Conservation (phyloP, 2,113 vertebrate species). For the Sclerurus mexicanus region DNA sequence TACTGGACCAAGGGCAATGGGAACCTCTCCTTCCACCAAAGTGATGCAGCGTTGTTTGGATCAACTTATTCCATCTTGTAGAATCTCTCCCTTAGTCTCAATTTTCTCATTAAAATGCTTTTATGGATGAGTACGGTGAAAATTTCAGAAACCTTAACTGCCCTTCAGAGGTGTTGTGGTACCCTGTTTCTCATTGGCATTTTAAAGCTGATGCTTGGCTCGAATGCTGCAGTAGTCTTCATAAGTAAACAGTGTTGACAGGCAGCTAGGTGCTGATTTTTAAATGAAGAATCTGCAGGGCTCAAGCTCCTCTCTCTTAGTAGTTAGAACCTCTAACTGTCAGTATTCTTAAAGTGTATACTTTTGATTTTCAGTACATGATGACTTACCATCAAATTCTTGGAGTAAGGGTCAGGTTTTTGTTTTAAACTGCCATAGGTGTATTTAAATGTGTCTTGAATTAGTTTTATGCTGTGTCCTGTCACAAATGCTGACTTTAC, state of each 20-base stretch:
- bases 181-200: neutral
- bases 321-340: neutral
- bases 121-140: neutral
- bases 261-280: neutral
- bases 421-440: neutral
- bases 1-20: neutral
- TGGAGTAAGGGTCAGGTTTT: neutral
- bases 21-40: neutral
- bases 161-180: neutral
- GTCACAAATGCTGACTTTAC: neutral
- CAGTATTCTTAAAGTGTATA: neutral
- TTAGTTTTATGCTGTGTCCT: neutral
- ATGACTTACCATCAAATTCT: neutral
- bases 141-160: neutral
- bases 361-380: neutral
- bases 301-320: neutral
- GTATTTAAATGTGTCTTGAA: neutral
- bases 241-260: neutral
- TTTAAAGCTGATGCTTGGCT: neutral
- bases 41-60: neutral
- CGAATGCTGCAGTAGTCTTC: neutral
- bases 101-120: neutral
- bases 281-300: neutral
- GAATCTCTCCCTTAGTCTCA: neutral
- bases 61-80: neutral